Conservation (phyloP, 2,113 vertebrate genomes). For the Calonectris borealis region DNA sequence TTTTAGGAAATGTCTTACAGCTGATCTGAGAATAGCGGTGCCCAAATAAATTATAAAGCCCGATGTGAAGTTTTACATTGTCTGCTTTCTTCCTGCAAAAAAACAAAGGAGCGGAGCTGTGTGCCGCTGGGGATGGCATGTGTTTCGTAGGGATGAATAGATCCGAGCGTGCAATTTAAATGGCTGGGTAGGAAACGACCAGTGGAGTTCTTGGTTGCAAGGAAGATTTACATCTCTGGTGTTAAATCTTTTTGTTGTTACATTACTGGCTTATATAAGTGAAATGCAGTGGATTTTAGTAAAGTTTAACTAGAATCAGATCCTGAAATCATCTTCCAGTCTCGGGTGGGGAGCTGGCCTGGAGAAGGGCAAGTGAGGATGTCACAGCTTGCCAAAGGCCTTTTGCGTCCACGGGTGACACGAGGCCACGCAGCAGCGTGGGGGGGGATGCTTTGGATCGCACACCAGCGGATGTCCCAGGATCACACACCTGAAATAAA, state of each 20-base stretch:
- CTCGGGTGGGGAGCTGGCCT: not conserved
- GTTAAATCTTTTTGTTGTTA: not conserved
- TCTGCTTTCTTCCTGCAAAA: not conserved
- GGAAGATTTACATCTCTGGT: not conserved
- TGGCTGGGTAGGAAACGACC: not conserved
- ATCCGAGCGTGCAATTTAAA: not conserved
- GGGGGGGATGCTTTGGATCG: not conserved
- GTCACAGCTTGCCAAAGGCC: not conserved
- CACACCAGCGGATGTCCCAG: accelerated
- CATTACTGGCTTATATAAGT: not conserved
- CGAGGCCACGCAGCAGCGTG: not conserved
- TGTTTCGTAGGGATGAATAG: not conserved
- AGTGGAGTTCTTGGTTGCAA: not conserved
- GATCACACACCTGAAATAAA: accelerated
- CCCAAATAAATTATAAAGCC: not conserved
- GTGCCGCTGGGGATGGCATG: not conserved
- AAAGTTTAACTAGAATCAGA: not conserved
- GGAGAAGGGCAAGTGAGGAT: not conserved
- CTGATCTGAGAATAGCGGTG: not conserved
- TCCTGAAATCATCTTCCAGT: not conserved
- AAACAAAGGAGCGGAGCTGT: not conserved
- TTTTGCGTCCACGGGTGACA: not conserved
- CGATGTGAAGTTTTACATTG: not conserved
- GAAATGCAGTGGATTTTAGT: not conserved
- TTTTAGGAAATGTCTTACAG: not conserved